These are phyloP conservation scores for Bujurquina vittata DNA, from an alignment of 2,113 vertebrate species.

Conservation along the genomic window DNA sequence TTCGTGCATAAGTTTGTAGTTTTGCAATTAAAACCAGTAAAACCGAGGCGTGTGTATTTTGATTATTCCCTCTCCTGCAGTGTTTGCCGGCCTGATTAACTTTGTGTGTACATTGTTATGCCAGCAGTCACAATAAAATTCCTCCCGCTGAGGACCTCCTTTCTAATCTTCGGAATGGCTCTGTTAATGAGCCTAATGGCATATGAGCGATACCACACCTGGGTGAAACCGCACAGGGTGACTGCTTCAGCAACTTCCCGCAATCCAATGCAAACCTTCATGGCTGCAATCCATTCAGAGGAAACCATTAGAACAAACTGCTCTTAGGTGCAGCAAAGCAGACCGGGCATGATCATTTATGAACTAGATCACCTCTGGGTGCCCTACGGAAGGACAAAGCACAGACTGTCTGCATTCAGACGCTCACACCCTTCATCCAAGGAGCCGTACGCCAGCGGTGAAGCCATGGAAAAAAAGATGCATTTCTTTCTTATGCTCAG, in stretches of 20 bases:
- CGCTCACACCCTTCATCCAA: neutral
- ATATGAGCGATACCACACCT: slow-evolving; percentile 65
- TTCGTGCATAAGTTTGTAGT: neutral
- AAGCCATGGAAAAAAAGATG: neutral
- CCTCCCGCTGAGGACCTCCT: slow-evolving; percentile 15
- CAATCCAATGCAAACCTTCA: slow-evolving; percentile 59
- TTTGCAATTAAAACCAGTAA: neutral
- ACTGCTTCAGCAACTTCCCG: slow-evolving; percentile 74
- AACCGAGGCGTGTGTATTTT: neutral
- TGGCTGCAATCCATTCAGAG: slow-evolving; percentile 70
- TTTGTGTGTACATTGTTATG: slow-evolving; percentile 1
- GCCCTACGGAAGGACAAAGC: slow-evolving; percentile 77
- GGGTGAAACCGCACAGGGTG: slow-evolving; percentile 69
- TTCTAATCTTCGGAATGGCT: slow-evolving; percentile 51
- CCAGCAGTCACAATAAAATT: slow-evolving; percentile 27
- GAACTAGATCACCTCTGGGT: slow-evolving; percentile 71
- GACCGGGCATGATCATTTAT: slow-evolving; percentile 72
- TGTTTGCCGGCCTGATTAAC: neutral
- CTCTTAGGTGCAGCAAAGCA: slow-evolving; percentile 79
- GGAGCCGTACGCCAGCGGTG: neutral
- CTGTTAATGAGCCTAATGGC: slow-evolving; percentile 67
- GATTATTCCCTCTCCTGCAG: neutral
- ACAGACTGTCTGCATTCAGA: slow-evolving; percentile 8
- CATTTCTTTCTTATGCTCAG: neutral
- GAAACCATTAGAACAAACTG: slow-evolving; percentile 83